Conservation (phyloP, 1,140 invertebrate genomes). For the Palaemon carinicauda region DNA sequence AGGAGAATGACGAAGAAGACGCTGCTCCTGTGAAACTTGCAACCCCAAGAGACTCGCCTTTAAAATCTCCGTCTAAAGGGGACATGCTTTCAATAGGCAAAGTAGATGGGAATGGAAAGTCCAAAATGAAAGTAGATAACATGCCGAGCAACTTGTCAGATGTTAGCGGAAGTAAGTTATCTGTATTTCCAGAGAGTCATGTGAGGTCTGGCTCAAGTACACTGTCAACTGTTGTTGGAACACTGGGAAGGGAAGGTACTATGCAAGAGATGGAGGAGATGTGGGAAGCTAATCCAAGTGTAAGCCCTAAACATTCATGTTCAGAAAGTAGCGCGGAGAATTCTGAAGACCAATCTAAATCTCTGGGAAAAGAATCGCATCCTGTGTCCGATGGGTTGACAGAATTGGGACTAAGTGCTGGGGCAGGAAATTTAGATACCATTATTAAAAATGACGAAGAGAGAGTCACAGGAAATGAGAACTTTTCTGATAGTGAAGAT, state of each 20-base stretch:
- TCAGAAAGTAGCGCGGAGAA: neutral
- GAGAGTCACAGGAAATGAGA: neutral
- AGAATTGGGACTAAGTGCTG: too few relatives aligned
- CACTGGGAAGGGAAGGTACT: slow-evolving; percentile 35
- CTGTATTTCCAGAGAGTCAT: neutral
- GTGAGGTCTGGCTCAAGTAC: neutral
- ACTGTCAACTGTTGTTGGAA: slow-evolving; percentile 6
- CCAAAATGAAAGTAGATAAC: too few relatives aligned
- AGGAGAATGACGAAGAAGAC: too few relatives aligned
- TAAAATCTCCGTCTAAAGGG: too few relatives aligned
- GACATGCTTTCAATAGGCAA: too few relatives aligned
- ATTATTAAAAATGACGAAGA: neutral
- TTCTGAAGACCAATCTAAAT: neutral
- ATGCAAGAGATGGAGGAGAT: slow-evolving; percentile 44
- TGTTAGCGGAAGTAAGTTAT: neutral
- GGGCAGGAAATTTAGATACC: neutral
- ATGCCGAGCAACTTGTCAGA: neutral
- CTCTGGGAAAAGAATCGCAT: neutral
- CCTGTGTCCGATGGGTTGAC: too few relatives aligned
- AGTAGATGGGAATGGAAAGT: too few relatives aligned
- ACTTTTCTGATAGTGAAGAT: too few relatives aligned
- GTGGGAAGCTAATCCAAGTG: slow-evolving; percentile 46
- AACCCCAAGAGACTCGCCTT: too few relatives aligned
- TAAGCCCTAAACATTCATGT: neutral
- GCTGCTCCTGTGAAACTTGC: too few relatives aligned